Evolutionary conservation across 2,797 vertebrate genomes (phyloP).

Genomic region (Hydrocynus forskahlii): DNA sequence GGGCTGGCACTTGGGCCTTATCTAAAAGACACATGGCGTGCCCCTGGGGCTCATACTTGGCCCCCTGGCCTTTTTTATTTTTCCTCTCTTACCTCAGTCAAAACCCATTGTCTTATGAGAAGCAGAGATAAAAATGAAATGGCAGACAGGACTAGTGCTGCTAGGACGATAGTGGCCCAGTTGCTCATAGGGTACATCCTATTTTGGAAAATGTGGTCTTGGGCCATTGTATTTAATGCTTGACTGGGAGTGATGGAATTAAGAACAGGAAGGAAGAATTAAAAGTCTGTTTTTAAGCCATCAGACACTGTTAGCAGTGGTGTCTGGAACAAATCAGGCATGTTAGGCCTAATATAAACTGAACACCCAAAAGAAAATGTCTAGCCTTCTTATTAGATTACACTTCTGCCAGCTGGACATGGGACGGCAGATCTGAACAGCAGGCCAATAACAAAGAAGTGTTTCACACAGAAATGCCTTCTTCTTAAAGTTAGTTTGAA

Average conservation of each 20-base stretch:
- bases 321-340: constrained; percentile 14
- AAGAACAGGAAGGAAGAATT: constrained; percentile 36
- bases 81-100: constrained; percentile 54
- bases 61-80: constrained; percentile 45
- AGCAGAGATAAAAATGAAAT: constrained; percentile 59
- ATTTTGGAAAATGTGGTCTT: constrained; percentile 36
- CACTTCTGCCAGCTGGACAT: neutral
- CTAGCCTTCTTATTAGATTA: constrained; percentile 28
- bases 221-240: neutral
- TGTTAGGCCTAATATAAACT: constrained; percentile 30
- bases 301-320: constrained; percentile 20
- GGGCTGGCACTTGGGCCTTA: constrained; percentile 64
- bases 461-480: neutral
- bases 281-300: constrained; percentile 30
- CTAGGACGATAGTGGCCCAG: constrained; percentile 31
- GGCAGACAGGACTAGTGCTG: constrained; percentile 32
- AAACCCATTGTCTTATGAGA: constrained; percentile 57
- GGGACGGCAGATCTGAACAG: neutral
- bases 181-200: constrained; percentile 16
- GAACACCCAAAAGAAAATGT: neutral
- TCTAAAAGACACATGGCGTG: constrained; percentile 65
- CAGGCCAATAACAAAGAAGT: neutral
- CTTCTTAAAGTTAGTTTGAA: neutral
- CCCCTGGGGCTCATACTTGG: constrained; percentile 42
- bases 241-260: constrained; percentile 22